These are phyloP conservation scores for Halcyon smyrnensis DNA, from an alignment of 2,797 vertebrate species.

Conservation along the genomic window DNA sequence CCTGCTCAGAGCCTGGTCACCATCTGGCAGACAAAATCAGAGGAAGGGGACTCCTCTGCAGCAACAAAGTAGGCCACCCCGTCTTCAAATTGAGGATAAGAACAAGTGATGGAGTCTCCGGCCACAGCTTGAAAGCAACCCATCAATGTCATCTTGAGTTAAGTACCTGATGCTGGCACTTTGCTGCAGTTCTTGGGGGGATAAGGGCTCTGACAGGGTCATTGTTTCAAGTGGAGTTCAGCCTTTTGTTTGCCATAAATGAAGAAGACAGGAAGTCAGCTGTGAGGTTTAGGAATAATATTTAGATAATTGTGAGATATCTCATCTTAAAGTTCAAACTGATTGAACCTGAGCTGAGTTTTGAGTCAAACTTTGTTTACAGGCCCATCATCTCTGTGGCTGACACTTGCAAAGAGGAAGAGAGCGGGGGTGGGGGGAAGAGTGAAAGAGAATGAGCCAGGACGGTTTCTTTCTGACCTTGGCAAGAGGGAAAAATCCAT, in stretches of 20 bases:
- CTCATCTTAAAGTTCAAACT: conserved; percentile 77
- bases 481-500: conserved; percentile 68
- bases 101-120: conserved; percentile 56
- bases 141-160: conserved; percentile 69
- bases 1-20: neutral
- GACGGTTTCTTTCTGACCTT: conserved; percentile 74
- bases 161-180: conserved; percentile 69
- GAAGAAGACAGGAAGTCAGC: conserved; percentile 79
- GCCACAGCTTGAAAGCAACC: conserved; percentile 68
- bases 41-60: conserved; percentile 10
- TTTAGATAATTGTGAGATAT: conserved; percentile 80
- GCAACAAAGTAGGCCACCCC: conserved; percentile 8
- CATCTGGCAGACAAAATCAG: conserved; percentile 43
- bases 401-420: conserved; percentile 54
- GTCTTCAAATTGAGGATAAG: conserved; percentile 67
- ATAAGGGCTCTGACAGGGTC: conserved; percentile 69
- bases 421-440: neutral
- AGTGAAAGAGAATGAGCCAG: conserved; percentile 23
- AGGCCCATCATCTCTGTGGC: conserved; percentile 64
- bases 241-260: conserved; percentile 70
- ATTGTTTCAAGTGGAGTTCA: conserved; percentile 72
- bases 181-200: conserved; percentile 62
- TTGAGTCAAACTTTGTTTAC: conserved; percentile 67
- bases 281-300: conserved; percentile 79
- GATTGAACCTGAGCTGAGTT: conserved; percentile 74